These are phyloP conservation scores for Oenanthe oenanthe DNA, from an alignment of 2,113 vertebrate species.

Conservation along the genomic window DNA sequence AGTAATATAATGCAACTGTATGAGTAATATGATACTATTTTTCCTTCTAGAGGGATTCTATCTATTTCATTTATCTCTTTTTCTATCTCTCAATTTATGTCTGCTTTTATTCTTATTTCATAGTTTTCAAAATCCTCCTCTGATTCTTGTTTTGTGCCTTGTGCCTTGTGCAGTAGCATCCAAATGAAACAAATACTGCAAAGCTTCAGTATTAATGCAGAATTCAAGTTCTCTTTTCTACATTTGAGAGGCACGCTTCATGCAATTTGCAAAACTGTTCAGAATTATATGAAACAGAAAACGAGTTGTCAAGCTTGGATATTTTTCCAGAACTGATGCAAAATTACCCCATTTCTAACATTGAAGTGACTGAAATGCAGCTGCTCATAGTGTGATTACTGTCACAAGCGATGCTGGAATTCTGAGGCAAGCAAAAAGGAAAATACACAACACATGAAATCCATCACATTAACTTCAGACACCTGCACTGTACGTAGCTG, in stretches of 20 bases:
- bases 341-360: not conserved
- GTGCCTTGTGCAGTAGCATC: not conserved
- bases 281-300: not conserved
- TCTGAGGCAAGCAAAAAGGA: conserved; percentile 20
- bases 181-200: not conserved
- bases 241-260: not conserved
- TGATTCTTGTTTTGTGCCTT: not conserved
- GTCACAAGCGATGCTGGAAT: not conserved
- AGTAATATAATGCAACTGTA: not conserved
- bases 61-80: not conserved
- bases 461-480: not conserved
- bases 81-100: not conserved
- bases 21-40: not conserved
- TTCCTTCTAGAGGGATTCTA: not conserved
- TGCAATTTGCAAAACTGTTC: not conserved
- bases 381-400: not conserved
- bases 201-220: not conserved
- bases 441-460: not conserved
- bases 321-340: conserved; percentile 2
- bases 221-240: not conserved
- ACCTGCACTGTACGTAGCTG: not conserved
- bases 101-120: not conserved
- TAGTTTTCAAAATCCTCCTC: not conserved
- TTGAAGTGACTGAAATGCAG: conserved; percentile 25
- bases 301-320: not conserved